Evolutionary conservation across 2,113 vertebrate genomes (phyloP).

Genomic region (Alces alces): DNA sequence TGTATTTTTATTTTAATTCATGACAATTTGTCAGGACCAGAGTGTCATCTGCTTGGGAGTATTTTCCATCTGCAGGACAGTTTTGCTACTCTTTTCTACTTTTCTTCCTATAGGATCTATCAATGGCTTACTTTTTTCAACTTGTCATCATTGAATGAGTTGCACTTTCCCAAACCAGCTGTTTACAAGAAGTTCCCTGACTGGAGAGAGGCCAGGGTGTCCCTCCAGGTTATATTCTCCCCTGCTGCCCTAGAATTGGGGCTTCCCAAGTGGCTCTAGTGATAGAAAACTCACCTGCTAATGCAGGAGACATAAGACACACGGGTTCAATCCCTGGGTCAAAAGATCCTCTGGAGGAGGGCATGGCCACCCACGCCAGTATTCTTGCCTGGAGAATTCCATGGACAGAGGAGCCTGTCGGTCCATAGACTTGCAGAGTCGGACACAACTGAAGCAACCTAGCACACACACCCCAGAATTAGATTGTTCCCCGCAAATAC

Average conservation of each 20-base stretch:
- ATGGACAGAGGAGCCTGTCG: not conserved
- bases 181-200: not conserved
- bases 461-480: not conserved
- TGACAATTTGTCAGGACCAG: not conserved
- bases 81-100: not conserved
- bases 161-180: not conserved
- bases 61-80: not conserved
- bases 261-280: not conserved
- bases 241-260: not conserved
- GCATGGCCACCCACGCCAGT: not conserved
- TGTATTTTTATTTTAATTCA: slow-evolving; percentile 1
- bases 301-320: not conserved
- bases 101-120: not conserved
- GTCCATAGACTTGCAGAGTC: not conserved
- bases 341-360: not conserved
- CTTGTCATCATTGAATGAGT: not conserved
- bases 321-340: not conserved
- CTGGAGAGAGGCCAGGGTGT: not conserved
- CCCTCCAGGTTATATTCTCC: not conserved
- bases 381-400: not conserved
- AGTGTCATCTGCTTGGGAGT: not conserved
- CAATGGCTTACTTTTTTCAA: not conserved
- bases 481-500: not conserved
- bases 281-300: not conserved
- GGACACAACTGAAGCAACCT: not conserved